These are phyloP conservation scores for Scortum barcoo DNA, from an alignment of 2,113 vertebrate genomes.

Conservation along the genomic window DNA sequence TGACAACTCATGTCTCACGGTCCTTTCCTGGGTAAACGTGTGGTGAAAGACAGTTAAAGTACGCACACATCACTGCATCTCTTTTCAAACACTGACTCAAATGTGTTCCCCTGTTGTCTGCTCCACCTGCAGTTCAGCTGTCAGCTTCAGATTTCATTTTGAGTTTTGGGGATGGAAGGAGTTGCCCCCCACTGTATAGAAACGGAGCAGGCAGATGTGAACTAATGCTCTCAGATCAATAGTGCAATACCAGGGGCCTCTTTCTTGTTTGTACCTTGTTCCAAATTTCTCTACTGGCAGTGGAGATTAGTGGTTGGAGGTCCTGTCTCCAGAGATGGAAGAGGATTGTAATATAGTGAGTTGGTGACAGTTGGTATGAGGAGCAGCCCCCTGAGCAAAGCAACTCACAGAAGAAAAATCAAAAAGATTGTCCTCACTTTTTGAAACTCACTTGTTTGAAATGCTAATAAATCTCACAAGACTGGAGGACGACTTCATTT, in stretches of 20 bases:
- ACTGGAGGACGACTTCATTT: background rate
- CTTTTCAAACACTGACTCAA: constrained; percentile 4
- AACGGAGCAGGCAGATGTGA: too few relatives aligned
- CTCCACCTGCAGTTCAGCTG: constrained; percentile 63
- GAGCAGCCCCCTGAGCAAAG: constrained; percentile 12
- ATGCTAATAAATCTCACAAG: constrained; percentile 8
- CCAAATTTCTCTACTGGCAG: constrained; percentile 61
- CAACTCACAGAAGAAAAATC: constrained; percentile 20
- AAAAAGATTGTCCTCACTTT: background rate
- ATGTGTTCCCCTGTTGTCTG: constrained; percentile 17
- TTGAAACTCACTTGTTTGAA: constrained; percentile 34
- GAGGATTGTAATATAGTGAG: constrained; percentile 12
- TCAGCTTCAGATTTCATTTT: constrained; percentile 60
- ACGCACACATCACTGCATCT: background rate
- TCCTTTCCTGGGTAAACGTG: constrained; percentile 38
- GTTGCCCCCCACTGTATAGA: too few relatives aligned
- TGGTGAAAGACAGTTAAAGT: constrained; percentile 27
- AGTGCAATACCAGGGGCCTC: constrained; percentile 40
- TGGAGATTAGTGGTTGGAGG: constrained; percentile 34
- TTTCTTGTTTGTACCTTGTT: constrained; percentile 51
- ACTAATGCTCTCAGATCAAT: constrained; percentile 70
- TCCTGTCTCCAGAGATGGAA: constrained; percentile 32
- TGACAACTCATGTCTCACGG: constrained; percentile 27
- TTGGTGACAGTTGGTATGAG: constrained; percentile 15
- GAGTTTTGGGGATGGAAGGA: constrained; percentile 48